phyloP scores from a whole-genome alignment of 1,140 invertebrate genomes.

The Bombus picipes region DNA sequence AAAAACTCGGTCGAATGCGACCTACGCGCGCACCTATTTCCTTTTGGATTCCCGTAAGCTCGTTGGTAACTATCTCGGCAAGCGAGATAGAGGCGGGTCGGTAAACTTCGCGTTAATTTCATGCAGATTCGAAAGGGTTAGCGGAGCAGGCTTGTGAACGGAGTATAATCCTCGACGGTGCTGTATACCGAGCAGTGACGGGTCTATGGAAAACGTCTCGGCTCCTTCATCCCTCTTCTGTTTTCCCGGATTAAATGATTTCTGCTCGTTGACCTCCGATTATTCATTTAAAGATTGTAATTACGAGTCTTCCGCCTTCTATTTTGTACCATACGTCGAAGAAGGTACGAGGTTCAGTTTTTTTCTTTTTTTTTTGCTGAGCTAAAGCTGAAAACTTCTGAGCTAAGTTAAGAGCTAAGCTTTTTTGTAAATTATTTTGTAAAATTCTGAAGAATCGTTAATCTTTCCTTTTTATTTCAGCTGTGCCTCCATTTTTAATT shows the following conservation, averaged over 20 bases:
- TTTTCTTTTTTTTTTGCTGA: fast-evolving
- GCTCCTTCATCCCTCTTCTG: constrained; percentile 4
- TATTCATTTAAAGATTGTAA: constrained; percentile 26
- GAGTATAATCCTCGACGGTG: constrained; percentile 53
- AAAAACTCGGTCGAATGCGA: not conserved
- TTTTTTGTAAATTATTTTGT: not conserved
- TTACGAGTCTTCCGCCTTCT: not conserved
- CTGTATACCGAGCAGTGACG: constrained; percentile 40
- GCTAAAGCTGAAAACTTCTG: too few relatives aligned
- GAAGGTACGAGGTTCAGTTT: too few relatives aligned
- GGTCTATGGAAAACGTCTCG: constrained; percentile 27
- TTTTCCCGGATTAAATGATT: constrained; percentile 39
- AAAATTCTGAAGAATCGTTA: not conserved
- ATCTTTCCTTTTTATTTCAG: not conserved
- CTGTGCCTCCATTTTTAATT: not conserved
- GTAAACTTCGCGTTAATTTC: constrained; percentile 69
- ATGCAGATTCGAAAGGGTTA: constrained; percentile 68
- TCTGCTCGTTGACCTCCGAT: constrained; percentile 27
- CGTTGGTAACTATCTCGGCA: constrained; percentile 46
- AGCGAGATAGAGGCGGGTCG: constrained; percentile 40
- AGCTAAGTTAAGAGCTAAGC: not conserved
- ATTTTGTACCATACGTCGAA: not conserved
- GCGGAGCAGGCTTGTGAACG: constrained; percentile 45
- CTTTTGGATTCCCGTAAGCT: constrained; percentile 40
- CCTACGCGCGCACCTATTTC: not conserved